Base-by-base conservation (phyloP, 1,140 invertebrate species). In the Mesaphorura yosii region DNA sequence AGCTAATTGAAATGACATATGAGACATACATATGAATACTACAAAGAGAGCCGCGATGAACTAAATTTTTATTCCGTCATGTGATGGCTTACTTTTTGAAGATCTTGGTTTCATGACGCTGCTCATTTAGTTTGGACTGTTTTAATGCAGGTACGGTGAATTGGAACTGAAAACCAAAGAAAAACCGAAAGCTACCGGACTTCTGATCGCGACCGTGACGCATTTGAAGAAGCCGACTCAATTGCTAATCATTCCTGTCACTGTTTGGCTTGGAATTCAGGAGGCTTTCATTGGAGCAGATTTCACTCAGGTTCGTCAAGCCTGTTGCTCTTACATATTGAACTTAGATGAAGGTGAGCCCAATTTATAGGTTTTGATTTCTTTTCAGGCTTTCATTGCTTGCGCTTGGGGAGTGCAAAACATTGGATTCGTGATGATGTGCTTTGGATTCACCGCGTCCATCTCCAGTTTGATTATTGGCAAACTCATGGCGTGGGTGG, bases 261-360 rank as follows among this genome's bases (percentile, higher is more conserved):
- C 92, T 0, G 72, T 96, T 29, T 97, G 88, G 80, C 94, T 92
- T 64, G 93, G 92, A 42, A 84, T 96, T 76, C 91, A 96, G 68
- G 91, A 97, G 68, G 90, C 88, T 0, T 96, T 95, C 72, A 87
- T 95, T 54, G 83, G 86, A 12, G 89, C 88, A 39, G 89, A 96
- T 63, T 97, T 88, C 67, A 95, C 91, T 6, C 86, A 34, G 6
- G 46, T 48, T 46, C 53, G 28, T 26, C 25, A 96, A 14, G 88
- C 84, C 0, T 97, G 92, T n/a, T n/a, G n/a, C n/a, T n/a, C n/a
- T n/a, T n/a, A n/a, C n/a, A n/a, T n/a, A n/a, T n/a, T n/a, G n/a
- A n/a, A n/a, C n/a, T n/a, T n/a, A n/a, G n/a, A n/a, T n/a, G n/a
- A n/a, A n/a, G n/a, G n/a, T n/a, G n/a, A n/a, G n/a, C n/a, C n/a